Percentiles rank a stretch among this genome's conserved stretches.
Conservation (phyloP, 2,888 invertebrate genomes). For the Leptopilina syphax region DNA sequence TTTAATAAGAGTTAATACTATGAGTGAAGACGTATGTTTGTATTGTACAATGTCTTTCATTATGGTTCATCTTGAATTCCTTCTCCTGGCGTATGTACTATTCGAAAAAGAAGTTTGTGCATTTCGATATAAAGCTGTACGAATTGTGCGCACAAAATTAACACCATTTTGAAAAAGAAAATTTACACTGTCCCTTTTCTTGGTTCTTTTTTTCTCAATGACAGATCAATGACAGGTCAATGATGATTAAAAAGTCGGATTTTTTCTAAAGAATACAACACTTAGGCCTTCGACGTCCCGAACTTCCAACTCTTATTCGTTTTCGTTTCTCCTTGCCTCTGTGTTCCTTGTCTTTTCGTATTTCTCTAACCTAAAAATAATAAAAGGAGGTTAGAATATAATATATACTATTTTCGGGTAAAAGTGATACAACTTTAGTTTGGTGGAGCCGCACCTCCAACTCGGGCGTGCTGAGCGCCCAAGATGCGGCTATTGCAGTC, state of each 20-base stretch:
- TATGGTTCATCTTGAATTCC: constrained; percentile 13
- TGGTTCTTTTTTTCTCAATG: constrained; percentile 61
- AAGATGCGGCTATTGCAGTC: too few species aligned
- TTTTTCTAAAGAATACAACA: constrained; percentile 72
- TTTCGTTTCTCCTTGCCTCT: constrained; percentile 85
- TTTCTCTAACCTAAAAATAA: constrained; percentile 81
- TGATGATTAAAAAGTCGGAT: constrained; percentile 46
- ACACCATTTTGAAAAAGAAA: constrained; percentile 67
- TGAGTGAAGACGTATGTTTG: constrained; percentile 33
- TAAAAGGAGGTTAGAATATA: neutral
- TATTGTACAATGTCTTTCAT: constrained; percentile 18
- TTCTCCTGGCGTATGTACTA: constrained; percentile 13
- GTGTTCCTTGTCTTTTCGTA: constrained; percentile 94
- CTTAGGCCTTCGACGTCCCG: constrained; percentile 72
- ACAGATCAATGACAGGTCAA: too few species aligned
- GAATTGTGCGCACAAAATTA: constrained; percentile 70
- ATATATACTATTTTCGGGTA: too few species aligned
- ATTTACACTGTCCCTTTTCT: constrained; percentile 67
- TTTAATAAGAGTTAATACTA: constrained; percentile 37
- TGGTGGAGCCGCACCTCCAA: too few species aligned
- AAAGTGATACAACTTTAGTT: too few species aligned
- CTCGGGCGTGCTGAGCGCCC: too few species aligned
- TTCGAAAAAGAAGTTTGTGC: constrained; percentile 48
- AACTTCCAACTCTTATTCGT: constrained; percentile 72
- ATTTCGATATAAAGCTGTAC: constrained; percentile 52